Conservation (phyloP, 1,140 invertebrate genomes). For the Proales similis region DNA sequence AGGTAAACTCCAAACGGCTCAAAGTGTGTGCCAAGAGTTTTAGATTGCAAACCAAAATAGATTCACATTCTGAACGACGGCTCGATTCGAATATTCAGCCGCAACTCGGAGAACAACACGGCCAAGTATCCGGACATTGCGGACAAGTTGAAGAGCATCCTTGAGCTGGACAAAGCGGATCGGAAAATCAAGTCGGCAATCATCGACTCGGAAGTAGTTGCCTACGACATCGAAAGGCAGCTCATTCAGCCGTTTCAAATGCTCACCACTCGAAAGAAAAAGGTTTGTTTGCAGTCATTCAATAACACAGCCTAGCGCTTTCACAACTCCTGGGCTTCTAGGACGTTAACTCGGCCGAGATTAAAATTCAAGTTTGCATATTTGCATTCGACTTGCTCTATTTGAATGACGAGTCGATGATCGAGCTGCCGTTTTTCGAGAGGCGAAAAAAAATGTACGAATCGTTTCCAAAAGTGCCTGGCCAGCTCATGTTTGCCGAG, state of each 20-base stretch:
- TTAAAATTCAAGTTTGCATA: constrained; percentile 67
- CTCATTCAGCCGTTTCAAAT: constrained; percentile 95
- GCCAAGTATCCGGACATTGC: constrained; percentile 95
- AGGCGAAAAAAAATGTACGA: constrained; percentile 67
- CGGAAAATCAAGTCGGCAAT: constrained; percentile 67
- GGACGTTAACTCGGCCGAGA: constrained; percentile 31
- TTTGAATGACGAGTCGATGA: constrained; percentile 79
- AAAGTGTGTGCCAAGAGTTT: too few relatives aligned
- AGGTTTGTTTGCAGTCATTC: too few relatives aligned
- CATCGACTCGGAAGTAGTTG: constrained; percentile 91
- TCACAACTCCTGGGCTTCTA: too few relatives aligned
- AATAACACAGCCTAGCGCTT: too few relatives aligned
- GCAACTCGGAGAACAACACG: constrained; percentile 97
- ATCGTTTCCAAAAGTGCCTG: constrained; percentile 64
- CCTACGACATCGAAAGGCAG: constrained; percentile 81
- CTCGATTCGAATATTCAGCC: constrained; percentile 74
- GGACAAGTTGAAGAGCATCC: constrained; percentile 55
- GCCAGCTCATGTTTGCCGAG: constrained; percentile 80
- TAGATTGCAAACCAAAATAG: constrained; percentile 40
- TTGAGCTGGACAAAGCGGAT: constrained; percentile 56
- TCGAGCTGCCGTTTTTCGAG: constrained; percentile 68
- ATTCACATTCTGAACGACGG: constrained; percentile 68
- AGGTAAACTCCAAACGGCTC: constrained; percentile 60
- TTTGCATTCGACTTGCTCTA: constrained; percentile 96
- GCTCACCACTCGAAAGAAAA: constrained; percentile 86